Base-by-base conservation (phyloP, 2,888 invertebrate genomes). In the Digitonthophagus gazella region DNA sequence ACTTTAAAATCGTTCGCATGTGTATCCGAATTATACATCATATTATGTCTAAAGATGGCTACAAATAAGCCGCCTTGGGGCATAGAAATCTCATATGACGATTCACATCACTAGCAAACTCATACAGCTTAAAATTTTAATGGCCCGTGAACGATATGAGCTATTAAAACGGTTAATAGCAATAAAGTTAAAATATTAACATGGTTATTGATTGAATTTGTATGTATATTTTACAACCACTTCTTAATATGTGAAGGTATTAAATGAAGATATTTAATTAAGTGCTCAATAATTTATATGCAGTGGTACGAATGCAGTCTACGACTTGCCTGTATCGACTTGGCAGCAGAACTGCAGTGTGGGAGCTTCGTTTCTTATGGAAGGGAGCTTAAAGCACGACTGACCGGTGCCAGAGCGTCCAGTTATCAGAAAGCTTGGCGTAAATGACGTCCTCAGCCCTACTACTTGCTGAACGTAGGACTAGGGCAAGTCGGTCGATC, bases 1-100 rank as follows among this genome's bases (percentile, higher is more conserved):
- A 75, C 75, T 75, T 73, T 67, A 73, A 73, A 74, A 75, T 71
- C 74, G 72, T 72, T 75, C 75, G 73, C 75, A 75, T 75, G 73
- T 76, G 75, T 73, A 69, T 56, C 67, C 72, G 71, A 71, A 74
- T 74, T 72, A 72, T 74, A 72, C 71, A 70, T 64, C 64, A 69
- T 67, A 69, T 67, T 67, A 64, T 67, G 67, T 69, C 44, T 57
- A 69, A 64, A 64, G 6, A 44, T 44, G 6, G 11, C 3, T 5
- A 44, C 2, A 44, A 44, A 44, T 44, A 44, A 44, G 11, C 28
- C 28, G 11, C 6, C n/a, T n/a, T 44, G 11, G 28, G 6, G 28
- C 11, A 11, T 44, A 44, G 1, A 44, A 44, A 44, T 44, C 28
- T 6, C 28, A 44, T 44, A 3, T 44, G 28, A 11, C 6, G 28